Percentiles rank a stretch among this genome's conserved stretches.
phyloP scores from a whole-genome alignment of 2,113 vertebrate species.

The Ammodytes dubius region DNA sequence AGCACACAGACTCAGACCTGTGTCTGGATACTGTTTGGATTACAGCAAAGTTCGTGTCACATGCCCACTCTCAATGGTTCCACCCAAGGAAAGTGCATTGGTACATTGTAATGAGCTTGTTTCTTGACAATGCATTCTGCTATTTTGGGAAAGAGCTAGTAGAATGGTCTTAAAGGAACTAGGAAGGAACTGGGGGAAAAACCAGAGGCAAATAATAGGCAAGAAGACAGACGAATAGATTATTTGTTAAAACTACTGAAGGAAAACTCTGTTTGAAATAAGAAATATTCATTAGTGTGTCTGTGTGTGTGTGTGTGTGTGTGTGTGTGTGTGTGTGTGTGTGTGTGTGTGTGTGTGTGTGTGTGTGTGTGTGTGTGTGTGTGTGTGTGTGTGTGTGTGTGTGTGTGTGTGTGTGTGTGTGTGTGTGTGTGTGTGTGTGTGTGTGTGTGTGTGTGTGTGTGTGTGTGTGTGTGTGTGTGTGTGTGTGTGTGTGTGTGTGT shows the following conservation, averaged over 20 bases:
- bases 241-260: not conserved
- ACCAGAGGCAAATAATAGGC: not conserved
- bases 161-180: not conserved
- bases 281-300: conserved; percentile 16
- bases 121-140: not conserved
- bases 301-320: conserved; percentile 14
- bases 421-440: no score
- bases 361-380: conserved; percentile 19
- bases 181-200: not conserved
- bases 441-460: conserved; percentile 16
- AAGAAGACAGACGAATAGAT: not conserved
- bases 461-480: conserved; percentile 29
- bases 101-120: conserved; percentile 4
- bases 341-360: conserved; percentile 18
- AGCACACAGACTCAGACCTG: conserved; percentile 68
- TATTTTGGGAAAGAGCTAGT: not conserved
- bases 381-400: conserved; percentile 15
- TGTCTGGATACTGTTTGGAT: conserved; percentile 64
- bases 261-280: conserved; percentile 18
- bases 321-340: conserved; percentile 16
- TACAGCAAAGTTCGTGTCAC: conserved; percentile 60
- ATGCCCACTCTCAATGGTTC: conserved; percentile 13
- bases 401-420: conserved; percentile 18
- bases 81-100: not conserved
- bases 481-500: conserved; percentile 26